Base-by-base conservation (phyloP, 2,888 invertebrate species). In the Xanthorhoe spadicearia region DNA sequence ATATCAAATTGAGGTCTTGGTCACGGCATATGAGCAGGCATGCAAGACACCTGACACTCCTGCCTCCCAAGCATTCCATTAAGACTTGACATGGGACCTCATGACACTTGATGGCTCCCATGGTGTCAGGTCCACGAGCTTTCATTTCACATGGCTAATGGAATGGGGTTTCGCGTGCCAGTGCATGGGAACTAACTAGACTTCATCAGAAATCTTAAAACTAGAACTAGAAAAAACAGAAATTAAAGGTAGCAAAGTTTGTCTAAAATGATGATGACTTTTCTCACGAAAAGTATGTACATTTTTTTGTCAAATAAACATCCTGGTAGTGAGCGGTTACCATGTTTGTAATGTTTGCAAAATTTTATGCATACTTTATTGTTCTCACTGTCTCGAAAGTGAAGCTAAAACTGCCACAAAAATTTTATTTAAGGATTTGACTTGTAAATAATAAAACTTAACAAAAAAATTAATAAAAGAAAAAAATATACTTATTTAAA, bases 111-210 rank as follows among this genome's bases (percentile, higher is more conserved):
- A 60, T 19, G 32, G 32, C 49, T 62, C 61, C 32, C 61, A 61
- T 61, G 64, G 59, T 59, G 59, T 60, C 61, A 54, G 53, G 35
- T 57, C 63, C 52, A 49, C 50, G 35, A 59, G 66, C 62, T 66
- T 66, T 55, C 28, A 57, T 62, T 55, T 54, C 66, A 35, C 58
- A 59, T 61, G 46, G 32, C 61, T 59, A 43, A 28, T 35, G 62
- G n/a, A 53, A 23, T 23, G 23, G 23, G 23, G 64, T 17, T 53
- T 53, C 35, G n/a, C 38, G 23, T 59, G 54, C 38, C 54, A 59
- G 49, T n/a, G 53, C 50, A 15, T 59, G 59, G 38, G 59, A 59
- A 59, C 38, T 53, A 32, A 7, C 10, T 43, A 5, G 23, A 46
- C 15, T 53, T 32, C 5, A 48, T 5, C 15, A 17, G 4, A 48